Base-by-base conservation (phyloP, 2,797 vertebrate species). In the Enteromius unitaeniatus region DNA sequence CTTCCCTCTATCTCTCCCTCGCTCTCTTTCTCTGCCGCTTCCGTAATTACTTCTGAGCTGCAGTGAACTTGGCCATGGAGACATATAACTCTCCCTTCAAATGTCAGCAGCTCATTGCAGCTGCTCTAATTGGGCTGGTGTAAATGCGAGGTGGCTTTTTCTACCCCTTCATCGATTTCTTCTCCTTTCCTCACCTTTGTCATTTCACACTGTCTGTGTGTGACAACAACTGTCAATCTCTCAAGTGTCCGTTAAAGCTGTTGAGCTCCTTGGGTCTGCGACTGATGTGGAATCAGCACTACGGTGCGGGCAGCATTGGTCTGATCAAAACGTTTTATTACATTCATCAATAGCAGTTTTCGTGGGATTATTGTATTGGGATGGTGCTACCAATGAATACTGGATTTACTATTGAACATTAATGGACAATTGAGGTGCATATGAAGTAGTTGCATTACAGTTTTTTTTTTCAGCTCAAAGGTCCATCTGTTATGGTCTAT, bases 41-140 rank as follows among this genome's bases (percentile, higher is more conserved):
- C 21, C 53, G 65, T 86, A 87, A 88, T 88, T 88, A 88, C 88
- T 74, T 81, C 75, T 73, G 82, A 88, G 86, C 82, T 81, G 79
- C 31, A 51, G 70, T 84, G 84, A 86, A 80, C 86, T 85, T 83
- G 86, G 84, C 82, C 76, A 49, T 85, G 68, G 72, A 88, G 86
- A 88, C 88, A 76, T 88, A 86, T 87, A 86, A 86, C 86, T 73
- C 75, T 83, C 42, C 40, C 79, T 84, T 82, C 84, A 88, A 88
- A 88, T 88, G 88, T 88, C 88, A 88, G 88, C 84, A 58, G 84
- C 79, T 84, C 82, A 75, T 78, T 87, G 82, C 86, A 82, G 86
- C 49, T 85, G 49, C 84, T 88, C 84, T 88, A 88, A 88, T 88
- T 88, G 87, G 88, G 85, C 82, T 80, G 70, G 74, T 82, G 82